Percentiles rank a stretch among this genome's conserved stretches.
These are phyloP conservation scores for Orycteropus afer DNA, from an alignment of 2,113 vertebrate species.

Conservation along the genomic window DNA sequence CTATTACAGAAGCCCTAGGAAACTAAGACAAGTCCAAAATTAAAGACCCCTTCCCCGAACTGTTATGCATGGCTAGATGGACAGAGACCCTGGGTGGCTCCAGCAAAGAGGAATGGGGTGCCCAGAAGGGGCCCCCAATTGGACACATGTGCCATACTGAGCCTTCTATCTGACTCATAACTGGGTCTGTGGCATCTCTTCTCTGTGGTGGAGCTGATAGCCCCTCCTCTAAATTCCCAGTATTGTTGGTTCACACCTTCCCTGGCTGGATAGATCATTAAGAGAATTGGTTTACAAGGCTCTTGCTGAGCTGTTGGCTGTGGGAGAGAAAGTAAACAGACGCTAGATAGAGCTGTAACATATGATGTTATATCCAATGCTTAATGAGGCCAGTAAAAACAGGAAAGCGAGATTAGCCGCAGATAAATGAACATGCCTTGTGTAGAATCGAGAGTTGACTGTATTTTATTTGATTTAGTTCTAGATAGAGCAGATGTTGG, in stretches of 20 bases:
- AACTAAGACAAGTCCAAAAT: neutral
- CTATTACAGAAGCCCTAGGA: neutral
- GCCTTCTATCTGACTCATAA: neutral
- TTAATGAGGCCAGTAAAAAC: conserved; percentile 75
- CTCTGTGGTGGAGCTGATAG: neutral
- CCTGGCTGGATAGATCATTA: conserved; percentile 60
- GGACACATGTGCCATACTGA: accelerated
- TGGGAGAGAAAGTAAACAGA: conserved; percentile 65
- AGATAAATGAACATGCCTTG: conserved; percentile 58
- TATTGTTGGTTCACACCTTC: conserved; percentile 17
- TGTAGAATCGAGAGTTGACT: conserved; percentile 52
- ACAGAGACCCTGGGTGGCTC: accelerated
- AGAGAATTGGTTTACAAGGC: conserved; percentile 70
- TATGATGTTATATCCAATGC: conserved; percentile 64
- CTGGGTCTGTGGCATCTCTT: accelerated
- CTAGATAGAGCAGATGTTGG: conserved; percentile 60
- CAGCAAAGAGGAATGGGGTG: neutral
- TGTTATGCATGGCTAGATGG: accelerated
- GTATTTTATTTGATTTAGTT: conserved; percentile 63
- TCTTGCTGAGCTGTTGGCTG: conserved; percentile 69
- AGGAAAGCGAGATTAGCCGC: conserved; percentile 56
- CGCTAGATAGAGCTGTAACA: conserved; percentile 61
- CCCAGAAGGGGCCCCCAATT: neutral
- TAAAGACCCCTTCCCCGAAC: neutral
- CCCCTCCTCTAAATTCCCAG: neutral